Conservation (phyloP, 2,888 invertebrate genomes). For the Julus scanicus region DNA sequence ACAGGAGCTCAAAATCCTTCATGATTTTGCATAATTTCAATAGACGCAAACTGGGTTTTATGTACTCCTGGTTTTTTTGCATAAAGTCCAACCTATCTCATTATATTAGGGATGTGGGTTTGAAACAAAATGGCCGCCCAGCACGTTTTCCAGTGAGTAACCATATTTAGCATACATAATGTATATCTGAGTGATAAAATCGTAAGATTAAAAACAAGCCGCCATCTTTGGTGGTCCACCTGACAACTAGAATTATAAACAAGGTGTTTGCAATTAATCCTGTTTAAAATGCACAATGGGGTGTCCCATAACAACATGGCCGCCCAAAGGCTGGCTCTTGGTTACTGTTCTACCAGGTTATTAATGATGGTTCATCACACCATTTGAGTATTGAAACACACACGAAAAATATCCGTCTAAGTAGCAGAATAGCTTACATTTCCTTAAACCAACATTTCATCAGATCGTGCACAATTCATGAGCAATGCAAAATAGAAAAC, state of each 20-base stretch:
- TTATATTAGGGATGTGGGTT: background rate
- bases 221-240: background rate
- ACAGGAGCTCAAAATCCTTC: background rate
- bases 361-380: background rate
- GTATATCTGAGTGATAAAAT: background rate
- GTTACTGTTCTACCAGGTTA: background rate
- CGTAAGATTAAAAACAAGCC: background rate
- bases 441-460: too few species aligned
- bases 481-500: too few species aligned
- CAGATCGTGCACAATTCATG: too few species aligned
- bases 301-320: constrained; percentile 5
- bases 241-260: background rate
- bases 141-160: background rate
- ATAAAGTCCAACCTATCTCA: background rate
- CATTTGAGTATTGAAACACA: background rate
- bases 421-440: background rate
- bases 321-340: constrained; percentile 13
- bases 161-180: constrained; percentile 5
- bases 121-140: background rate
- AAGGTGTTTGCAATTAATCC: constrained; percentile 30
- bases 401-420: background rate
- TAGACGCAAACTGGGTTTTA: background rate
- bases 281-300: background rate
- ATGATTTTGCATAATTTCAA: background rate
- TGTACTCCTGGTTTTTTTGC: background rate